Percentiles rank a stretch among this genome's conserved stretches.
Evolutionary conservation across 2,113 vertebrate genomes (phyloP).

Genomic region (Columbina picui): DNA sequence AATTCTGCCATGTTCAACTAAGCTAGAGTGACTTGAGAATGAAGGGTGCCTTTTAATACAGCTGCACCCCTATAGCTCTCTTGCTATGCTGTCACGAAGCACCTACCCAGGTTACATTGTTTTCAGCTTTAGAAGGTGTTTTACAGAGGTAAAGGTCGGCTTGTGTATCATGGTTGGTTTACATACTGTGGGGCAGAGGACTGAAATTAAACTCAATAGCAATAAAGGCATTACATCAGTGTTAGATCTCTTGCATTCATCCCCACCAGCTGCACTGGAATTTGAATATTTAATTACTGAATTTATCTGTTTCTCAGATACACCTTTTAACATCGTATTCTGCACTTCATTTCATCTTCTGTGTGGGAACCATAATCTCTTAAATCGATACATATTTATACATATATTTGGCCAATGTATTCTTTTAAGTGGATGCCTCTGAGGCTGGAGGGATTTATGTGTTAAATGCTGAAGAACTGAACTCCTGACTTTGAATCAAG

Average conservation of each 20-base stretch:
- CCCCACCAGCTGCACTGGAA: not conserved
- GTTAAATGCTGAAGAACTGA: not conserved
- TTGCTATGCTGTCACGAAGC: not conserved
- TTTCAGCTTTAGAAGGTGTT: not conserved
- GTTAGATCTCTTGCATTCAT: not conserved
- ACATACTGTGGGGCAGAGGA: accelerated
- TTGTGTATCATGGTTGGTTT: not conserved
- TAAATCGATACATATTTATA: not conserved
- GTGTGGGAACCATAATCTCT: not conserved
- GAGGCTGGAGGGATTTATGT: not conserved
- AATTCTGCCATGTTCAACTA: not conserved
- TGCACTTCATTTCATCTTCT: not conserved
- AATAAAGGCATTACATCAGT: not conserved
- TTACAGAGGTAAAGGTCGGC: not conserved
- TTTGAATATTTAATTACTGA: not conserved
- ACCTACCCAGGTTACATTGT: not conserved
- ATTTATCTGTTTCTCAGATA: not conserved
- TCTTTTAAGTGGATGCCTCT: not conserved
- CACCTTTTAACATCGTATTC: not conserved
- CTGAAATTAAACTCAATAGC: not conserved
- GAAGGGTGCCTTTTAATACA: not conserved
- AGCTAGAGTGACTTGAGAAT: not conserved
- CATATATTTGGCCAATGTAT: not conserved
- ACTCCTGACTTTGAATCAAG: not conserved
- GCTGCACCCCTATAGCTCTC: not conserved